These are phyloP conservation scores for Escarpia spicata DNA, from an alignment of 2,888 invertebrate genomes.

Conservation along the genomic window DNA sequence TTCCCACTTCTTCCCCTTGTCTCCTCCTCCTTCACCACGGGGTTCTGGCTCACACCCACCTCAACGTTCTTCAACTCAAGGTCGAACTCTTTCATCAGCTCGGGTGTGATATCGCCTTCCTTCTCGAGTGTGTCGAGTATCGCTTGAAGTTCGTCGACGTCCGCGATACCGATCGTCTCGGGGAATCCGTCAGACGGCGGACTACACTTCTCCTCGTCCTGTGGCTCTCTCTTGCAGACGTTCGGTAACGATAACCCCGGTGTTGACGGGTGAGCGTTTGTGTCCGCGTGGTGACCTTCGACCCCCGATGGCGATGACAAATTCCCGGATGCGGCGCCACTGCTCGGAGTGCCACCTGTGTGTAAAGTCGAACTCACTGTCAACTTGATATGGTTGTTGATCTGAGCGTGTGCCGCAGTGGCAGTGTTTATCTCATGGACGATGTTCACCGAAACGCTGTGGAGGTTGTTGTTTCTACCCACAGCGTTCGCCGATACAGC, in stretches of 20 bases:
- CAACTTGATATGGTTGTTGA: constrained; percentile 80
- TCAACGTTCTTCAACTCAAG: constrained; percentile 24
- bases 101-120: constrained; percentile 62
- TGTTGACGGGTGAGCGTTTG: constrained; percentile 26
- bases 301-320: not conserved
- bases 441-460: constrained; percentile 36
- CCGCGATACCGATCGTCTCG: constrained; percentile 41
- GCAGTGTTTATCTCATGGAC: constrained; percentile 70
- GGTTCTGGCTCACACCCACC: not conserved
- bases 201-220: constrained; percentile 46
- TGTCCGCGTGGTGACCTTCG: constrained; percentile 13
- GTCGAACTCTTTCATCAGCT: constrained; percentile 32
- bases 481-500: not conserved
- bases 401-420: constrained; percentile 65
- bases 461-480: constrained; percentile 25
- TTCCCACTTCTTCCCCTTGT: not conserved
- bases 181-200: constrained; percentile 23
- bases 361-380: constrained; percentile 83
- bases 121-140: constrained; percentile 82
- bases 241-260: constrained; percentile 19
- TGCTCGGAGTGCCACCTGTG: constrained; percentile 66
- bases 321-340: constrained; percentile 10
- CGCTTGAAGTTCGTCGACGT: constrained; percentile 53
- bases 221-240: constrained; percentile 73
- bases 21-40: not conserved